Percentiles rank a stretch among this genome's conserved stretches.
Conservation (phyloP, 2,797 vertebrate genomes). For the Florisuga fusca region DNA sequence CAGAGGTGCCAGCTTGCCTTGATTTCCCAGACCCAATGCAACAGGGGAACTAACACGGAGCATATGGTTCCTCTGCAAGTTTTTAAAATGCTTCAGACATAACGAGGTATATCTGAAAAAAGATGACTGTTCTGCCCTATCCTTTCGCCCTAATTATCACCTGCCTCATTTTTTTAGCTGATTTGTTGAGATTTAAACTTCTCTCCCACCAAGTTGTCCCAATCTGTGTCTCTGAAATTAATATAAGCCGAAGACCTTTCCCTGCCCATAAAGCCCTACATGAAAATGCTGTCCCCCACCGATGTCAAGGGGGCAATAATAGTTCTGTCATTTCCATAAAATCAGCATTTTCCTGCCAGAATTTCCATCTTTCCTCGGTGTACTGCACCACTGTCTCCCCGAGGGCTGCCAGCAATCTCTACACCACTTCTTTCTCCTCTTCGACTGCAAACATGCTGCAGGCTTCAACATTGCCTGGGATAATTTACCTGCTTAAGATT, state of each 20-base stretch:
- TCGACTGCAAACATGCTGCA: neutral
- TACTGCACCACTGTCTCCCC: rapidly evolving
- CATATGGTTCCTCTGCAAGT: neutral
- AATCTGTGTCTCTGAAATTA: neutral
- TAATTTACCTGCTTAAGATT: constrained; percentile 34
- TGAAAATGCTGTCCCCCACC: neutral
- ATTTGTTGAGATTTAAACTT: constrained; percentile 28
- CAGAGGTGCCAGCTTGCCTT: neutral
- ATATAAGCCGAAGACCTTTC: neutral
- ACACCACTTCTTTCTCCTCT: neutral
- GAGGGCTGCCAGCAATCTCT: neutral
- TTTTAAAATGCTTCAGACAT: neutral
- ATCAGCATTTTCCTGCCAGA: constrained; percentile 17
- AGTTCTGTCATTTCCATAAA: constrained; percentile 31
- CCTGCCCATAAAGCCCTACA: neutral
- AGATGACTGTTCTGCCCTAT: neutral
- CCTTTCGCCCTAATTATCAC: neutral
- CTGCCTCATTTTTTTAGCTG: neutral
- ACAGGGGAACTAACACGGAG: neutral
- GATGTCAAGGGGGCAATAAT: neutral
- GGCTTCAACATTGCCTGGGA: neutral
- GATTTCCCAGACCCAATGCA: neutral
- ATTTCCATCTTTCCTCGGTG: neutral
- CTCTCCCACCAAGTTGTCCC: neutral
- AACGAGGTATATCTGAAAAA: neutral